Evolutionary conservation across 2,888 invertebrate species (phyloP).

Genomic region (Bellardia bayeri): DNA sequence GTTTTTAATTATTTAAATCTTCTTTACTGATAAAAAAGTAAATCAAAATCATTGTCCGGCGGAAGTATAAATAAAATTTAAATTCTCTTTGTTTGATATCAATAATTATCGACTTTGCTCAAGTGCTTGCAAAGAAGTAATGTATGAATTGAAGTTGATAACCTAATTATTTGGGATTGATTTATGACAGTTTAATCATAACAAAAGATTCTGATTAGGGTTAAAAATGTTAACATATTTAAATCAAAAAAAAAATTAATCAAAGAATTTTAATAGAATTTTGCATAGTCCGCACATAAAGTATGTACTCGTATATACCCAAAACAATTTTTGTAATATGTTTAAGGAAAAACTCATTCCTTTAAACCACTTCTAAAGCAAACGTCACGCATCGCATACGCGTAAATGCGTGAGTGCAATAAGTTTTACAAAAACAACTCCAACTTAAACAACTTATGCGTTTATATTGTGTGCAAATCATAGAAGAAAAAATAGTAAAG

Average conservation of each 20-base stretch:
- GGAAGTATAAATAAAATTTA: not conserved
- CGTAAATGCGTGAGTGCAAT: slow-evolving; percentile 70
- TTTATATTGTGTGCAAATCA: slow-evolving; percentile 33
- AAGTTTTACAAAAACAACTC: slow-evolving; percentile 43
- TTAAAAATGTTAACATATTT: no score
- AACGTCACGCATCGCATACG: slow-evolving; percentile 56
- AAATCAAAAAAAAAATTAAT: no score
- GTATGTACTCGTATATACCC: no score
- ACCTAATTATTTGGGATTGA: not conserved
- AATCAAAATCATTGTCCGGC: not conserved
- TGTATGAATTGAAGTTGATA: not conserved
- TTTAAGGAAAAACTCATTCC: slow-evolving; percentile 3
- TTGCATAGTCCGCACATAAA: no score
- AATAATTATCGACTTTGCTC: not conserved
- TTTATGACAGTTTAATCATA: not conserved
- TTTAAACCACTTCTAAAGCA: slow-evolving; percentile 2
- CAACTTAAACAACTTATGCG: slow-evolving; percentile 22
- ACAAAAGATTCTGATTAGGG: no score
- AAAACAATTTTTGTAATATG: no score
- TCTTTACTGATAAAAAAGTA: not conserved
- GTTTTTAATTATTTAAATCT: not conserved
- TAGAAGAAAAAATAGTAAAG: not conserved
- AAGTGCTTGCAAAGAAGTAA: not conserved
- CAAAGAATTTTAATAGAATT: no score
- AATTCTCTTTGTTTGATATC: not conserved